Conservation (phyloP, 2,797 vertebrate species). For the Falco naumanni region DNA sequence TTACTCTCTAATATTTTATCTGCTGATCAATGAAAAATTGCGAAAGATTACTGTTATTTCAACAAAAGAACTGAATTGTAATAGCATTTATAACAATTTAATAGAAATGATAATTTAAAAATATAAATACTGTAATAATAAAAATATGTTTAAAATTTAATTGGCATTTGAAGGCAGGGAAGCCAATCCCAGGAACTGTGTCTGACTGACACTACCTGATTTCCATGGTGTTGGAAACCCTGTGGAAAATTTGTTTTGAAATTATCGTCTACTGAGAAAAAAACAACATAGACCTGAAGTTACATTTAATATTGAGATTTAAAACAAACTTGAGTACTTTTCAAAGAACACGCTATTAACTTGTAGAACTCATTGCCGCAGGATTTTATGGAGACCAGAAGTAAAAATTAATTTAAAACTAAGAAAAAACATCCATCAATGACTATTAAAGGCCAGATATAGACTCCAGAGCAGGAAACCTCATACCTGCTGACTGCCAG, state of each 20-base stretch:
- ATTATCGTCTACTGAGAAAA: neutral
- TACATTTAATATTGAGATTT: neutral
- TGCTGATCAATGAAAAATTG: neutral
- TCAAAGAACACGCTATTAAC: neutral
- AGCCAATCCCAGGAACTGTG: neutral
- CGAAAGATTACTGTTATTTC: neutral
- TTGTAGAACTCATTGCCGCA: constrained; percentile 28
- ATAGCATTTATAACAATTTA: neutral
- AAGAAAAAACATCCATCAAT: constrained; percentile 3
- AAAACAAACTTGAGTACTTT: neutral
- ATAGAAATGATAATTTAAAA: neutral
- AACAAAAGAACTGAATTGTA: neutral
- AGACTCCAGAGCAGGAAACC: constrained; percentile 49
- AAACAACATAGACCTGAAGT: neutral
- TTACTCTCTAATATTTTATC: neutral
- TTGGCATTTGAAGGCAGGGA: neutral
- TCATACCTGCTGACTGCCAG: constrained; percentile 41
- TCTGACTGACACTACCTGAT: neutral
- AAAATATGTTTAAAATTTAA: neutral
- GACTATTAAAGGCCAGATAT: constrained; percentile 32
- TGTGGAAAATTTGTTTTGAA: neutral
- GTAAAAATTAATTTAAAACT: constrained; percentile 35
- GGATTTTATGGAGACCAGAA: constrained; percentile 21
- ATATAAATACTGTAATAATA: neutral
- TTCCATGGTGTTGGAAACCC: neutral